These are phyloP conservation scores for Poecilia picta DNA, from an alignment of 2,797 vertebrate species.

Conservation along the genomic window DNA sequence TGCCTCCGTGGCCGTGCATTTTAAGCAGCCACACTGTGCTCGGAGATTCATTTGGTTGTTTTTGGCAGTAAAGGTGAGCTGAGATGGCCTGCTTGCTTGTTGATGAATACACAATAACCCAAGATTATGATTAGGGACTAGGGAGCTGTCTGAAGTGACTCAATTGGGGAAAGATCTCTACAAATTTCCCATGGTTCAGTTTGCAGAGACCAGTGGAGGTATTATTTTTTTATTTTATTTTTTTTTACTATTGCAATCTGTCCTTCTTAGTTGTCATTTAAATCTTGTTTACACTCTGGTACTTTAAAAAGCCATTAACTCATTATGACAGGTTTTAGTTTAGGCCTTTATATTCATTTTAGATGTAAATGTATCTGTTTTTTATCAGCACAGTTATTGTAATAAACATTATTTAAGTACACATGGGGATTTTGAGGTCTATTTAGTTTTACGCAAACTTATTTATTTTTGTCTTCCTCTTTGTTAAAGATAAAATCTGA, in stretches of 20 bases:
- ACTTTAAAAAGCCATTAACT: constrained; percentile 9
- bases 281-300: constrained; percentile 26
- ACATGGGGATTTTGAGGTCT: neutral
- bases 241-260: constrained; percentile 21
- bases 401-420: neutral
- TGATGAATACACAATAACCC: constrained; percentile 60
- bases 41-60: constrained; percentile 62
- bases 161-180: constrained; percentile 56
- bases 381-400: neutral
- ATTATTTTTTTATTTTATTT: constrained; percentile 12
- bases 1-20: constrained; percentile 59
- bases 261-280: constrained; percentile 35
- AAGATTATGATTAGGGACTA: constrained; percentile 53
- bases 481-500: neutral
- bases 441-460: neutral
- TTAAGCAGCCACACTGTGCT: constrained; percentile 50
- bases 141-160: constrained; percentile 47
- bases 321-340: neutral
- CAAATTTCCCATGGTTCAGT: constrained; percentile 36
- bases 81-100: constrained; percentile 43
- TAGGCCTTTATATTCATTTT: neutral
- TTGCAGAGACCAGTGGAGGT: constrained; percentile 16
- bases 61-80: constrained; percentile 68
- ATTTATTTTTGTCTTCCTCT: neutral
- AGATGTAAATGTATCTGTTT: neutral